phyloP scores from a whole-genome alignment of 2,797 vertebrate species.

The Hyperoplus immaculatus region DNA sequence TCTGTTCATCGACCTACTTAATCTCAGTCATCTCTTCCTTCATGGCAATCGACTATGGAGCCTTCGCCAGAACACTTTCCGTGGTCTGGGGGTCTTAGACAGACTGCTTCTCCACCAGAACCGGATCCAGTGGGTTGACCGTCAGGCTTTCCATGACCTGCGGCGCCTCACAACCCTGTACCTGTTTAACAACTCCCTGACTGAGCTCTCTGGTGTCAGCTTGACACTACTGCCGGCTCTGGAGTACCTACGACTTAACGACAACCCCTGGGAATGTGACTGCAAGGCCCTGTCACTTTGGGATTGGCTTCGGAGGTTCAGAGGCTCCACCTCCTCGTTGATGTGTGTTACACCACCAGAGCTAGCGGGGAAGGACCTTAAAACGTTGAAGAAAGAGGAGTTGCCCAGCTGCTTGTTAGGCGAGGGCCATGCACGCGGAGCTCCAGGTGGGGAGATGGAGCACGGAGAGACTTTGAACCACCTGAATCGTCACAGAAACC shows the following conservation, averaged over 20 bases:
- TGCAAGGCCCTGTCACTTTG: conserved; percentile 94
- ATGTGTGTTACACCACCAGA: conserved; percentile 87
- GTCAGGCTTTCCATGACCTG: conserved; percentile 94
- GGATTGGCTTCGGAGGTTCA: conserved; percentile 95
- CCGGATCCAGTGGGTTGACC: conserved; percentile 94
- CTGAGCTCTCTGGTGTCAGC: conserved; percentile 90
- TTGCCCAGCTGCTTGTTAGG: conserved; percentile 87
- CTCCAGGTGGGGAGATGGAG: conserved; percentile 61
- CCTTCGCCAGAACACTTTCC: conserved; percentile 95
- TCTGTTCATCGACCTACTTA: conserved; percentile 96
- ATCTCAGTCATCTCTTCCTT: conserved; percentile 97
- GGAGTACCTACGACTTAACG: conserved; percentile 96
- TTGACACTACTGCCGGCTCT: conserved; percentile 91
- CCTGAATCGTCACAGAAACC: conserved; percentile 81
- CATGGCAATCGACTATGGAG: conserved; percentile 96
- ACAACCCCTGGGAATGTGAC: conserved; percentile 96
- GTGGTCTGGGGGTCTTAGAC: conserved; percentile 94
- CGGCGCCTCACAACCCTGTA: conserved; percentile 94
- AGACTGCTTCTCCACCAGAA: conserved; percentile 96
- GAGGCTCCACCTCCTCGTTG: conserved; percentile 93
- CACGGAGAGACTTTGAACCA: conserved; percentile 88
- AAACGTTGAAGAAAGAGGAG: conserved; percentile 89
- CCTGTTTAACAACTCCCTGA: conserved; percentile 97
- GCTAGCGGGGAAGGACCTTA: conserved; percentile 90
- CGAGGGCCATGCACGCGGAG: conserved; percentile 46